A percentile compares a stretch with the other conserved stretches of the same genome.
phyloP scores from a whole-genome alignment of 1,140 invertebrate genomes.

The Sweltsa coloradensis region DNA sequence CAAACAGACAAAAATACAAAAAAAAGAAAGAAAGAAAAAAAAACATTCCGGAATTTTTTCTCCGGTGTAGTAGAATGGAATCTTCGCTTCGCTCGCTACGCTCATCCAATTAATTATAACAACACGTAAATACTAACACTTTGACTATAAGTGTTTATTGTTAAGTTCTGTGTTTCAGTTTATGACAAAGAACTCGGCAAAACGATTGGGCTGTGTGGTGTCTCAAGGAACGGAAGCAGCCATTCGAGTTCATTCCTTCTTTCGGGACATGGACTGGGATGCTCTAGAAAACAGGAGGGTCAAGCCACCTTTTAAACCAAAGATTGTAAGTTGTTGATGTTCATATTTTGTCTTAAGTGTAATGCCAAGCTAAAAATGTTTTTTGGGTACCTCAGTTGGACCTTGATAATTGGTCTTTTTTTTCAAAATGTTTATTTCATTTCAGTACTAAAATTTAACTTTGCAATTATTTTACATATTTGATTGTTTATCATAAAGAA shows the following conservation, averaged over 20 bases:
- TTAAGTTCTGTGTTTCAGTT: slow-evolving; percentile 47
- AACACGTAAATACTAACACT: neutral
- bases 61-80: too few species aligned
- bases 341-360: neutral
- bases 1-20: too few species aligned
- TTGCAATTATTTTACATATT: too few species aligned
- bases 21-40: too few species aligned
- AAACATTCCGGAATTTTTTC: too few species aligned
- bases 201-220: slow-evolving; percentile 79
- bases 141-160: neutral
- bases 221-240: slow-evolving; percentile 67
- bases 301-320: slow-evolving; percentile 94
- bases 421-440: neutral
- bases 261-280: slow-evolving; percentile 93
- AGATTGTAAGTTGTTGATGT: slow-evolving; percentile 76
- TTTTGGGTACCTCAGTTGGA: too few species aligned
- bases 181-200: slow-evolving; percentile 95
- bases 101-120: too few species aligned
- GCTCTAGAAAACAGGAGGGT: slow-evolving; percentile 80
- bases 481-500: too few species aligned
- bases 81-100: too few species aligned
- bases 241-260: slow-evolving; percentile 89
- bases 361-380: too few species aligned
- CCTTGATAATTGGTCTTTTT: too few species aligned
- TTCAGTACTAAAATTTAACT: too few species aligned